These are phyloP conservation scores for Orthosia gothica DNA, from an alignment of 2,888 invertebrate species.

Conservation along the genomic window DNA sequence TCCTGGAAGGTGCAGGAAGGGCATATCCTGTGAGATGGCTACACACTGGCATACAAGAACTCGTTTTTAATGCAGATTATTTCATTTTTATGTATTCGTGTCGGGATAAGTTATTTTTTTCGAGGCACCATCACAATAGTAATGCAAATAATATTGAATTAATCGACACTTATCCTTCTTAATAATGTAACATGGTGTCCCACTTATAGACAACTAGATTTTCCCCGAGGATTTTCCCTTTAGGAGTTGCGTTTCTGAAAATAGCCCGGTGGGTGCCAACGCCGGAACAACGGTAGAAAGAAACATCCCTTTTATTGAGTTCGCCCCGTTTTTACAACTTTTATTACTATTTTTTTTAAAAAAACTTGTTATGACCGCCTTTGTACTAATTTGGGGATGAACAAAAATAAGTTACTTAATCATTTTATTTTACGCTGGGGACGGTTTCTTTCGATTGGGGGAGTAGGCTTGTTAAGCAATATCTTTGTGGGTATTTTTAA, in stretches of 20 bases:
- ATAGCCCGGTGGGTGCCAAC: conserved; percentile 61
- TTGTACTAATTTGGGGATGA: conserved; percentile 59
- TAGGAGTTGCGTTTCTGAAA: conserved; percentile 65
- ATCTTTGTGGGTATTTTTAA: conserved; percentile 34
- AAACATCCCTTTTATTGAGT: conserved; percentile 67
- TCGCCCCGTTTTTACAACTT: conserved; percentile 64
- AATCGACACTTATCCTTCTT: neutral
- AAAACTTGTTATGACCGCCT: conserved; percentile 56
- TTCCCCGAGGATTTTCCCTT: conserved; percentile 66
- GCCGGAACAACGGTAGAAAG: conserved; percentile 29
- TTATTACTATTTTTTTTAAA: conserved; percentile 58
- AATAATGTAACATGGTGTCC: conserved; percentile 43
- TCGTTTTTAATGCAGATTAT: neutral
- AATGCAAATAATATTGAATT: neutral
- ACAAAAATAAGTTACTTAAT: conserved; percentile 66
- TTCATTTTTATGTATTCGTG: neutral
- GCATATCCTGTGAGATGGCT: too few relatives aligned
- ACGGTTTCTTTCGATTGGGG: conserved; percentile 24
- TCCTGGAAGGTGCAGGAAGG: too few relatives aligned
- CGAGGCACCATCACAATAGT: neutral
- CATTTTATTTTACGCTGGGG: conserved; percentile 53
- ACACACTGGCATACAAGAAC: too few relatives aligned
- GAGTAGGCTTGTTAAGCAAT: conserved; percentile 30
- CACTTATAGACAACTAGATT: conserved; percentile 68
- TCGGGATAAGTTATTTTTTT: neutral